Evolutionary conservation across 2,113 vertebrate genomes (phyloP).

Genomic region (Ancistrus triradiatus): DNA sequence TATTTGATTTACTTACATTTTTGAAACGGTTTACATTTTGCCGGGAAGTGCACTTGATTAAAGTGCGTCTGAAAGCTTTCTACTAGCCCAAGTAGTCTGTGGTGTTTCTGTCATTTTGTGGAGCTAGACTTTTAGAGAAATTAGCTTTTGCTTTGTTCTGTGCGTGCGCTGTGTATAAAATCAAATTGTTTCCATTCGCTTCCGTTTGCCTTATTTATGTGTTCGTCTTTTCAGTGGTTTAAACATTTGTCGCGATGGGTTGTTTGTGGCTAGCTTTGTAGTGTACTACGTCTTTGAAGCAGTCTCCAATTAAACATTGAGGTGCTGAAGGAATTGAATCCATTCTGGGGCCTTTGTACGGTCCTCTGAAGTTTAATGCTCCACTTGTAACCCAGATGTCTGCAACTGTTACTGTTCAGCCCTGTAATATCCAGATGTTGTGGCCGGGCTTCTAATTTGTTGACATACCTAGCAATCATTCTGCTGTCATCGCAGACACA

Average conservation of each 20-base stretch:
- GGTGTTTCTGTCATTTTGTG: too few relatives aligned
- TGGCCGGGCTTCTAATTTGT: constrained; percentile 31
- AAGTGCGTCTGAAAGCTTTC: too few relatives aligned
- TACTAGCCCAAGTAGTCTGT: too few relatives aligned
- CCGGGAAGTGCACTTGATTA: too few relatives aligned
- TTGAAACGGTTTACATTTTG: too few relatives aligned
- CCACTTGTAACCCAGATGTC: background rate
- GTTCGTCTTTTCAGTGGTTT: too few relatives aligned
- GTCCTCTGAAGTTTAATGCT: background rate
- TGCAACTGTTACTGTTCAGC: constrained; percentile 11
- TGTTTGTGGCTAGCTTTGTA: constrained; percentile 8
- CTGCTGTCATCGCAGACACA: background rate
- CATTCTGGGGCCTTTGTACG: background rate
- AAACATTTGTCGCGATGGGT: constrained; percentile 24
- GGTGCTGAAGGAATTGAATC: background rate
- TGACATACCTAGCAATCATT: constrained; percentile 17
- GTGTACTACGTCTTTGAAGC: constrained; percentile 3
- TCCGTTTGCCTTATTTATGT: constrained; percentile 50
- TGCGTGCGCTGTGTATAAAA: too few relatives aligned
- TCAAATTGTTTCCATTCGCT: constrained; percentile 52
- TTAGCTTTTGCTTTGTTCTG: too few relatives aligned
- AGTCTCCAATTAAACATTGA: constrained; percentile 10
- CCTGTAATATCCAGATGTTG: constrained; percentile 20
- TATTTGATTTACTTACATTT: too few relatives aligned
- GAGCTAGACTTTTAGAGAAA: too few relatives aligned